These are phyloP conservation scores for Hypercompe scribonia DNA, from an alignment of 2,888 invertebrate species.

Conservation along the genomic window DNA sequence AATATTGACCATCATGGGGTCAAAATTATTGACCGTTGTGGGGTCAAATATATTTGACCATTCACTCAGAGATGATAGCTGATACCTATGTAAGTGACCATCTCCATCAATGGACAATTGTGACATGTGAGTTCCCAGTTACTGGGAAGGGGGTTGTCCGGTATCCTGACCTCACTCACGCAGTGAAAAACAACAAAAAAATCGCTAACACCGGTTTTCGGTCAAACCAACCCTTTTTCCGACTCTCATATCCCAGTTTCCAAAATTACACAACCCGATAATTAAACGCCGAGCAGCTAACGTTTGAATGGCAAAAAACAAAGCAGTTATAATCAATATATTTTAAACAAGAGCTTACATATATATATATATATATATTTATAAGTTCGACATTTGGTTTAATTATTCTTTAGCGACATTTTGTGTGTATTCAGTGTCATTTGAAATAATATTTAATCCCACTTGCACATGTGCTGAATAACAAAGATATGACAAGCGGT, in stretches of 20 bases:
- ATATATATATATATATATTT: constrained; percentile 24
- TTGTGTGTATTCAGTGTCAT: background rate
- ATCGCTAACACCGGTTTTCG: too few species aligned
- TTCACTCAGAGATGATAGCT: background rate
- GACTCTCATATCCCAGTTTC: background rate
- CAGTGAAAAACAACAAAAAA: too few species aligned
- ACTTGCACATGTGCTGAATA: background rate
- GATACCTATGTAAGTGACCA: too few species aligned
- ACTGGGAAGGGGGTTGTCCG: too few species aligned
- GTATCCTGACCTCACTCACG: too few species aligned
- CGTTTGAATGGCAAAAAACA: constrained; percentile 40
- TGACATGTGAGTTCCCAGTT: too few species aligned
- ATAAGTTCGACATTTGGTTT: constrained; percentile 38
- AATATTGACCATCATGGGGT: background rate
- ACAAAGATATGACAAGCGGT: too few species aligned
- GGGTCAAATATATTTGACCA: too few species aligned
- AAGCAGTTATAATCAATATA: constrained; percentile 48
- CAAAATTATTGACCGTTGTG: too few species aligned
- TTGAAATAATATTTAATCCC: background rate
- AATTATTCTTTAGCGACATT: background rate
- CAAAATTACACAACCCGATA: constrained; percentile 7
- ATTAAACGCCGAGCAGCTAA: constrained; percentile 31
- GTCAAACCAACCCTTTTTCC: too few species aligned
- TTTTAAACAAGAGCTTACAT: constrained; percentile 44
- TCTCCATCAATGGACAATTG: too few species aligned